Conservation (phyloP, 1,140 invertebrate genomes). For the Pseudachorutes palmiensis region DNA sequence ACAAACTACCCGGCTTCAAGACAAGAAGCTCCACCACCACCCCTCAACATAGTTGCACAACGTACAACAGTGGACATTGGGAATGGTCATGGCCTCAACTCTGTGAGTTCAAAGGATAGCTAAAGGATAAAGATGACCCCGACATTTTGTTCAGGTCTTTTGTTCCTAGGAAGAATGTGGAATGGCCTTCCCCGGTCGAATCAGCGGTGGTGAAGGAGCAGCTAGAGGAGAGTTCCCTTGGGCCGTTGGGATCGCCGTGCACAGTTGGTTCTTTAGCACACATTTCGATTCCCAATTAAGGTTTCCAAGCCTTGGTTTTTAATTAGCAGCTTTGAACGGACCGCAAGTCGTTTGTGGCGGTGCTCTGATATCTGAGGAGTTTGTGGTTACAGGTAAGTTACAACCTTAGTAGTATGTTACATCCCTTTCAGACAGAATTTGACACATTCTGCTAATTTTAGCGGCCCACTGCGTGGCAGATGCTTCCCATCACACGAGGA, state of each 20-base stretch:
- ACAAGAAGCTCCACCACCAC: no score
- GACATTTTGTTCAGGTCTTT: background rate
- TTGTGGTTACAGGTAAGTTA: constrained; percentile 13
- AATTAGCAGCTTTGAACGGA: background rate
- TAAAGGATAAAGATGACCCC: no score
- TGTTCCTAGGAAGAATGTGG: constrained; percentile 18
- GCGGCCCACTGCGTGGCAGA: constrained; percentile 19
- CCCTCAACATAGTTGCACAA: no score
- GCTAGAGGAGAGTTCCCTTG: constrained; percentile 15
- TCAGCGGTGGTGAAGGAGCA: constrained; percentile 2
- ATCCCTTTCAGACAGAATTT: background rate
- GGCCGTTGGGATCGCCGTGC: constrained; percentile 6
- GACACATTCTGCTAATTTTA: background rate
- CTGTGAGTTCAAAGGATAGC: no score
- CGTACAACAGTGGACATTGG: background rate
- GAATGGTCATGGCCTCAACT: background rate
- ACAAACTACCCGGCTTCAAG: no score
- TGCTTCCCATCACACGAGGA: background rate
- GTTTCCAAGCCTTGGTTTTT: background rate
- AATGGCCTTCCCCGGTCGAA: constrained; percentile 13
- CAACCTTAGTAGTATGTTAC: background rate
- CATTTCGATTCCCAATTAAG: background rate
- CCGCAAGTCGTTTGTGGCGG: constrained; percentile 18
- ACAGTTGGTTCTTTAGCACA: background rate
- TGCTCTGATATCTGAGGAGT: constrained; percentile 7